These are phyloP conservation scores for Edolisoma coerulescens DNA, from an alignment of 2,113 vertebrate species.

Conservation along the genomic window DNA sequence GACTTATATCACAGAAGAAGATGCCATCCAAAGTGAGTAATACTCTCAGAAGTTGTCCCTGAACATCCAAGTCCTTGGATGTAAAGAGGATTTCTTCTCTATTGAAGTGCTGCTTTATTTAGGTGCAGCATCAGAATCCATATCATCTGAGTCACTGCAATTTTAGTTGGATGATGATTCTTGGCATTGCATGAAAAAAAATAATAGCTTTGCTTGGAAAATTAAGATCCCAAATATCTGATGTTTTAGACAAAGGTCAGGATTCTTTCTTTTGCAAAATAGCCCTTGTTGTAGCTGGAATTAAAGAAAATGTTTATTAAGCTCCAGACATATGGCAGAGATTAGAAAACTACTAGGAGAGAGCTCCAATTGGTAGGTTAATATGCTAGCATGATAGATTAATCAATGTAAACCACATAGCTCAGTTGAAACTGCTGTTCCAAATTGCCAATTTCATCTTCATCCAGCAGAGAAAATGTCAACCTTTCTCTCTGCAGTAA, in stretches of 20 bases:
- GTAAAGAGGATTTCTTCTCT: not conserved
- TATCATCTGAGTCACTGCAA: not conserved
- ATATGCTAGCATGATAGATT: slow-evolving; percentile 68
- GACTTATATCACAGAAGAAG: not conserved
- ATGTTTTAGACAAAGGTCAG: not conserved
- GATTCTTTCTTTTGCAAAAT: not conserved
- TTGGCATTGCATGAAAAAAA: not conserved
- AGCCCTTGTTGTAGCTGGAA: slow-evolving; percentile 1
- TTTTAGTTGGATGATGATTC: not conserved
- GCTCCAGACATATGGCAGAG: slow-evolving; percentile 44
- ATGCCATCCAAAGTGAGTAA: not conserved
- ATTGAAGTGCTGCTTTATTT: not conserved
- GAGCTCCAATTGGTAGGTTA: slow-evolving; percentile 52
- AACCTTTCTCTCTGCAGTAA: slow-evolving; percentile 58
- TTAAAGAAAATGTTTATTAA: slow-evolving; percentile 56
- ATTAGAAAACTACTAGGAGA: slow-evolving; percentile 39
- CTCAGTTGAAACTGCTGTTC: slow-evolving; percentile 64
- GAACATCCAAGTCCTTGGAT: not conserved
- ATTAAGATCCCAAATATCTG: not conserved
- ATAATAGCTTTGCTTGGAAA: not conserved
- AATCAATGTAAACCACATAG: slow-evolving; percentile 71
- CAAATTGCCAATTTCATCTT: slow-evolving; percentile 73
- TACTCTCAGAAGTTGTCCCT: not conserved
- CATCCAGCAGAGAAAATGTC: slow-evolving; percentile 76
- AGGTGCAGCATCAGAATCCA: not conserved